phyloP scores from a whole-genome alignment of 2,888 invertebrate species.

The Neoascia interrupta region DNA sequence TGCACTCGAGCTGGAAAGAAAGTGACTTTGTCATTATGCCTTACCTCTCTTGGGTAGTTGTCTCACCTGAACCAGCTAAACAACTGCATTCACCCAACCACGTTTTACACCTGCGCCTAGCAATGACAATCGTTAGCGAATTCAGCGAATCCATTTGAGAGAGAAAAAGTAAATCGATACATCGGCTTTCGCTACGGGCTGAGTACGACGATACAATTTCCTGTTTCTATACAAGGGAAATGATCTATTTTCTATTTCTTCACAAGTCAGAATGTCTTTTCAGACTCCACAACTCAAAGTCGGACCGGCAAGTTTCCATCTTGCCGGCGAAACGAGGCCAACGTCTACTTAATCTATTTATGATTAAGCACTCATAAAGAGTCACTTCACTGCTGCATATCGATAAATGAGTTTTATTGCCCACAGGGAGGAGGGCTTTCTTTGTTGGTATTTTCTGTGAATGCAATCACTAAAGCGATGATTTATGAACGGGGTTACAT shows the following conservation, averaged over 20 bases:
- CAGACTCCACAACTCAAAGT: neutral
- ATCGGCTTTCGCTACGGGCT: constrained; percentile 58
- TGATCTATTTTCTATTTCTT: neutral
- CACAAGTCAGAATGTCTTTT: neutral
- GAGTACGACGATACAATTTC: constrained; percentile 42
- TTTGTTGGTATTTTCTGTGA: too few relatives aligned
- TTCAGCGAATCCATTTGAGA: constrained; percentile 18
- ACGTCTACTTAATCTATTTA: constrained; percentile 2
- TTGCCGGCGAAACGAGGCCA: neutral
- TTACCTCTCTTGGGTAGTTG: constrained; percentile 1
- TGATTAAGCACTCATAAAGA: constrained; percentile 1
- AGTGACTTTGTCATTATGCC: constrained; percentile 46
- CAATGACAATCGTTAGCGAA: constrained; percentile 1
- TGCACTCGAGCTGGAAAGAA: constrained; percentile 34
- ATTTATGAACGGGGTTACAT: too few relatives aligned
- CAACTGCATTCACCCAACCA: constrained; percentile 1
- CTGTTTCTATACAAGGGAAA: constrained; percentile 18
- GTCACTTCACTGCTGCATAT: neutral
- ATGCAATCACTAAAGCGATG: too few relatives aligned
- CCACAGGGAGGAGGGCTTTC: too few relatives aligned
- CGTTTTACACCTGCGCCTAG: constrained; percentile 16
- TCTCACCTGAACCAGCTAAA: constrained; percentile 7
- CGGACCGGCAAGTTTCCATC: neutral
- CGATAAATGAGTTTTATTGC: too few relatives aligned
- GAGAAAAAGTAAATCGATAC: constrained; percentile 35